phyloP scores from a whole-genome alignment of 2,797 vertebrate genomes.

The Petrocephalus schoutedeni region DNA sequence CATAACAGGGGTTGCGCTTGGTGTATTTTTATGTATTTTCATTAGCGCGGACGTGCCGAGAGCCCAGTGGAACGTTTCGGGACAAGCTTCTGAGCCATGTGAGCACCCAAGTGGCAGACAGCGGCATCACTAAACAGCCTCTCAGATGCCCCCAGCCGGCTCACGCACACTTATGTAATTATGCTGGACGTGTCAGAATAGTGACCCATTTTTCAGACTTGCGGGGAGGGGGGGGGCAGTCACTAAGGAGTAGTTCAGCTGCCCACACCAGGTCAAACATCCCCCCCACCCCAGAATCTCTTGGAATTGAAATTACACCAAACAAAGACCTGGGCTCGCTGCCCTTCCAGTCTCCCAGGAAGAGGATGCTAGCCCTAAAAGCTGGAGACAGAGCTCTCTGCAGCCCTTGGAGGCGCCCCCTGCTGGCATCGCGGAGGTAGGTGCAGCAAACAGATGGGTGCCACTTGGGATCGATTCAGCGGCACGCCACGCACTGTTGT shows the following conservation, averaged over 20 bases:
- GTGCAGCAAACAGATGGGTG: neutral
- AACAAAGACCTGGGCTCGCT: constrained; percentile 27
- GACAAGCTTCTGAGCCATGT: neutral
- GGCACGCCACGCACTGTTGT: neutral
- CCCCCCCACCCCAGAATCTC: constrained; percentile 27
- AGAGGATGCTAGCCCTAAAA: constrained; percentile 32
- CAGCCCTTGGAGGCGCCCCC: neutral
- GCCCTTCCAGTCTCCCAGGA: constrained; percentile 35
- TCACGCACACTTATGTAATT: constrained; percentile 22
- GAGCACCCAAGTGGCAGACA: neutral
- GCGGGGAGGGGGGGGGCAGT: neutral
- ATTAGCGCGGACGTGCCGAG: neutral
- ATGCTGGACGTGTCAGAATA: constrained; percentile 25
- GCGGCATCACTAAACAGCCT: constrained; percentile 16
- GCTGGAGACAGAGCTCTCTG: neutral
- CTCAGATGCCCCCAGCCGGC: constrained; percentile 22
- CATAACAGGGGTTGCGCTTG: neutral
- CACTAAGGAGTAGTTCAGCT: constrained; percentile 35
- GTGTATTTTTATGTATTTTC: neutral
- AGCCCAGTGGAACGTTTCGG: neutral
- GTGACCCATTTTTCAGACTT: constrained; percentile 11
- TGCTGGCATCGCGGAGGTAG: neutral
- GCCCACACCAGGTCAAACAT: constrained; percentile 10
- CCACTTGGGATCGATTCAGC: neutral
- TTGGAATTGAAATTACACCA: constrained; percentile 43